Evolutionary conservation across 2,113 vertebrate species (phyloP).

Genomic region (Oreocharis arfaki): DNA sequence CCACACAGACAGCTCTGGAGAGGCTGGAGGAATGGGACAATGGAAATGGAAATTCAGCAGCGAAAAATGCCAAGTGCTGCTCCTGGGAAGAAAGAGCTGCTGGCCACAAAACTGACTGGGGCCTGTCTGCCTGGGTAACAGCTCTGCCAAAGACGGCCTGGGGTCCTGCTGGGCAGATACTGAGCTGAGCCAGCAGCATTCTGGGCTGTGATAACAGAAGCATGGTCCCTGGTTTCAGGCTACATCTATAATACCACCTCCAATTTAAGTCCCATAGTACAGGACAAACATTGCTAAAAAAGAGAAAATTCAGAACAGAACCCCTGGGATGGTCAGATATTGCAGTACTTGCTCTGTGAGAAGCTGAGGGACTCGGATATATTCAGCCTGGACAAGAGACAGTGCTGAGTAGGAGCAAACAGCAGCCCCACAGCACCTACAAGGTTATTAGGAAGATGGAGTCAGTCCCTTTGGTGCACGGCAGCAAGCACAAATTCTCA

Average conservation of each 20-base stretch:
- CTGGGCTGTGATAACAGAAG: background rate
- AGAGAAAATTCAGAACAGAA: background rate
- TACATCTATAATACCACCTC: background rate
- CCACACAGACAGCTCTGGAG: background rate
- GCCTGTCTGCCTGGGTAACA: background rate
- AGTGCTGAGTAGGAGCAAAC: background rate
- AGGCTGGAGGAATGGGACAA: background rate
- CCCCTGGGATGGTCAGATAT: background rate
- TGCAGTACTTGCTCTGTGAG: background rate
- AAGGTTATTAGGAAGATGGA: background rate
- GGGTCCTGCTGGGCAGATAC: background rate
- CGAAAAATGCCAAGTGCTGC: background rate
- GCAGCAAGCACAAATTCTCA: background rate
- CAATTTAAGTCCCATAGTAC: background rate
- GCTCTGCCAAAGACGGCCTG: background rate
- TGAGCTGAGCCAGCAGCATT: background rate
- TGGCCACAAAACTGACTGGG: accelerated
- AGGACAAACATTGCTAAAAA: background rate
- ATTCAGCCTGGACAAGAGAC: background rate
- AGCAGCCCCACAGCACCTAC: background rate
- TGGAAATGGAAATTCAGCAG: accelerated
- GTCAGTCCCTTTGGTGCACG: background rate
- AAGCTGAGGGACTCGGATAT: background rate
- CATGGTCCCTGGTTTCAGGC: background rate
- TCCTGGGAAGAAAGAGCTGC: background rate